A percentile compares a stretch with the other conserved stretches of the same genome.
These are phyloP conservation scores for Oscheius sp. DNA, from an alignment of 2,888 invertebrate species.

Conservation along the genomic window DNA sequence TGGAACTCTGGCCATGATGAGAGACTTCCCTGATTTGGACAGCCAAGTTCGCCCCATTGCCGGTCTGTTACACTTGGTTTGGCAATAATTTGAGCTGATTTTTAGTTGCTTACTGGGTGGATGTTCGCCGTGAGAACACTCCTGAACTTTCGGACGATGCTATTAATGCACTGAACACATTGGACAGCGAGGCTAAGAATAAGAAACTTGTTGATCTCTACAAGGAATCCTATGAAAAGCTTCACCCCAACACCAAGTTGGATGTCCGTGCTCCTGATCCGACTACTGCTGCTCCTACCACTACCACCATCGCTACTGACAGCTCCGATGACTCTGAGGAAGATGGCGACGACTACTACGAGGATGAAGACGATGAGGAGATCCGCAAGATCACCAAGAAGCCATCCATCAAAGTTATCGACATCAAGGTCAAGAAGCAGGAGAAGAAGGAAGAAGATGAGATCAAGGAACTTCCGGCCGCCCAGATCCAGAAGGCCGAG, in stretches of 20 bases:
- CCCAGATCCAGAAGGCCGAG: constrained; percentile 38
- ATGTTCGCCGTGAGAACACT: constrained; percentile 72
- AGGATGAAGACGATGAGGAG: constrained; percentile 66
- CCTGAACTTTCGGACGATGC: constrained; percentile 64
- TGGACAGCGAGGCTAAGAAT: constrained; percentile 61
- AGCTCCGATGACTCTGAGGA: constrained; percentile 55
- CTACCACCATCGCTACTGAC: background rate
- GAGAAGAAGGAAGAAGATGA: constrained; percentile 37
- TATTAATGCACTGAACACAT: constrained; percentile 40
- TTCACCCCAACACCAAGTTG: constrained; percentile 44
- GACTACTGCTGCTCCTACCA: constrained; percentile 32
- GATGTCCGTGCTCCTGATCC: constrained; percentile 51
- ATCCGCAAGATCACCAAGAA: constrained; percentile 53
- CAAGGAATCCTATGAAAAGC: constrained; percentile 43
- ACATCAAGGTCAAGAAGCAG: constrained; percentile 44
- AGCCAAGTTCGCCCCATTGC: constrained; percentile 68
- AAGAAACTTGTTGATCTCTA: constrained; percentile 66
- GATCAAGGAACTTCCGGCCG: constrained; percentile 11
- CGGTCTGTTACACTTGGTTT: constrained; percentile 36
- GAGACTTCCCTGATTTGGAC: constrained; percentile 71
- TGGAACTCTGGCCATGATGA: constrained; percentile 72
- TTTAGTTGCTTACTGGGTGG: constrained; percentile 70
- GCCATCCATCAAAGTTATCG: constrained; percentile 43
- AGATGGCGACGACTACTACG: constrained; percentile 63
- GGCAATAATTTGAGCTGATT: background rate